phyloP scores from a whole-genome alignment of 2,888 invertebrate genomes.

The Xestoiulus laeticollis region DNA sequence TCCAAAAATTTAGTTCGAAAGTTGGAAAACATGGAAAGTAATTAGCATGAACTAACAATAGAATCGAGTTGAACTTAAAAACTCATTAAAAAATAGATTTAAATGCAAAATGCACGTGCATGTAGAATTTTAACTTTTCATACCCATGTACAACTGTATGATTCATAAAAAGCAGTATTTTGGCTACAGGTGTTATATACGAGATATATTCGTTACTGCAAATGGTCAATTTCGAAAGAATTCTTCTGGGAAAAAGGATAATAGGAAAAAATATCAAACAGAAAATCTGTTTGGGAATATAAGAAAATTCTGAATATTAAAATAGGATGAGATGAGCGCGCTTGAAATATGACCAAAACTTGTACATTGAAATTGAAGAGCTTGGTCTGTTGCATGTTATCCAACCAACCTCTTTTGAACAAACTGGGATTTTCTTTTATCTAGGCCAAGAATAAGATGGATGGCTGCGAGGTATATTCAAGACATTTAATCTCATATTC shows the following conservation, averaged over 20 bases:
- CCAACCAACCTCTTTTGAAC: background rate
- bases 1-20: too few species aligned
- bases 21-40: too few species aligned
- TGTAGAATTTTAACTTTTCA: too few species aligned
- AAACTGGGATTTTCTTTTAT: background rate
- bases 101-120: too few species aligned
- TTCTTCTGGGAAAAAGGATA: background rate
- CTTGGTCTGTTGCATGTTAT: background rate
- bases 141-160: too few species aligned
- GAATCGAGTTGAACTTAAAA: too few species aligned
- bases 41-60: too few species aligned
- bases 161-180: too few species aligned
- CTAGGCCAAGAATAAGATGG: background rate
- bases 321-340: background rate
- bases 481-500: slow-evolving; percentile 2
- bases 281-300: background rate
- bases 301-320: background rate
- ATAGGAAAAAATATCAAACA: background rate
- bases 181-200: too few species aligned
- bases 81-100: too few species aligned
- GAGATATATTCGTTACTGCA: background rate
- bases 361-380: background rate
- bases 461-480: background rate
- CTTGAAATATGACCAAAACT: background rate
- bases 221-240: background rate